phyloP scores from a whole-genome alignment of 1,140 invertebrate genomes.

The Zelostemma sp. region DNA sequence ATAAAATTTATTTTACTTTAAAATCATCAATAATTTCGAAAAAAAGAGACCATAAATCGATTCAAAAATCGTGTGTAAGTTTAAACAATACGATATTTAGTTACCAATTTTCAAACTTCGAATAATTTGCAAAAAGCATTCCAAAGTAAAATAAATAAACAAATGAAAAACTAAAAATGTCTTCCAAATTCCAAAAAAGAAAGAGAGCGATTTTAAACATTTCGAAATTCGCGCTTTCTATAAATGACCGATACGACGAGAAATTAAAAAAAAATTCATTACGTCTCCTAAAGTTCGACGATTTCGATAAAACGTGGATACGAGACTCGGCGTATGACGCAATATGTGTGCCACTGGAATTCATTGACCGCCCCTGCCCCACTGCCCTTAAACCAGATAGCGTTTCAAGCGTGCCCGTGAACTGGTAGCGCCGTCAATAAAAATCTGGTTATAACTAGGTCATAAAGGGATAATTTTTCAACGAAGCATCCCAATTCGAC shows the following conservation, averaged over 20 bases:
- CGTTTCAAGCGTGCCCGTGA: constrained; percentile 21
- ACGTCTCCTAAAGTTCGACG: too few species aligned
- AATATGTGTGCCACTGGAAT: constrained; percentile 30
- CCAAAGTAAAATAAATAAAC: neutral
- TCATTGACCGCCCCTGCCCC: constrained; percentile 22
- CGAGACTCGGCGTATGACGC: constrained; percentile 21
- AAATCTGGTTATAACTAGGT: too few species aligned
- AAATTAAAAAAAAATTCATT: too few species aligned
- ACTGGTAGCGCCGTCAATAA: too few species aligned
- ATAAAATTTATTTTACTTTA: neutral
- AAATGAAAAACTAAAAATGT: too few species aligned
- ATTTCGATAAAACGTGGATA: too few species aligned
- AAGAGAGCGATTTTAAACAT: neutral
- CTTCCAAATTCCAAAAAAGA: neutral
- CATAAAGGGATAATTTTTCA: too few species aligned
- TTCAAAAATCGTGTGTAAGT: neutral
- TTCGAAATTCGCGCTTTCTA: constrained; percentile 3
- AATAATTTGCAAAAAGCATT: neutral
- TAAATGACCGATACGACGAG: neutral
- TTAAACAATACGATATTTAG: neutral
- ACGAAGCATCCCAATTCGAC: too few species aligned
- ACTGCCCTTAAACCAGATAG: constrained; percentile 27
- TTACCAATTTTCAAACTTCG: too few species aligned
- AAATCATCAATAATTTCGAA: too few species aligned
- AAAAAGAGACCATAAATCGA: too few species aligned